These are phyloP conservation scores for Calameuta filiformis DNA, from an alignment of 2,888 invertebrate species.

Conservation along the genomic window DNA sequence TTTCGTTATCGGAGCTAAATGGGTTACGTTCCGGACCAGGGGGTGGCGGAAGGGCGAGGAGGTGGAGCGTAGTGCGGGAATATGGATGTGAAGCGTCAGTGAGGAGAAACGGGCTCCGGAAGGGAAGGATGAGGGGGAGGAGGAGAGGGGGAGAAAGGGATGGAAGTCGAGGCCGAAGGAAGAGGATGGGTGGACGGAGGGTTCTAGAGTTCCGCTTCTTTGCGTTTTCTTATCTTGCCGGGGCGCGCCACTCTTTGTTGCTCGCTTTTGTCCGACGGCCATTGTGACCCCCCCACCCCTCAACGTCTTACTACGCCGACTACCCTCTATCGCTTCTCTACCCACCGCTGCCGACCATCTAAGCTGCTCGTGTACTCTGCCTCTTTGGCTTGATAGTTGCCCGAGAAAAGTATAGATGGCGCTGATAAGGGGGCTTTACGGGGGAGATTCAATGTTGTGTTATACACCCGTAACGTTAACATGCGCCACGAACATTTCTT, in stretches of 20 bases:
- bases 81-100: too few species aligned
- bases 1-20: constrained; percentile 41
- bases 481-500: too few species aligned
- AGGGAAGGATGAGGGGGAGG: too few species aligned
- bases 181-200: not conserved
- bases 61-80: not conserved
- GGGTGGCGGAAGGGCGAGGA: constrained; percentile 9
- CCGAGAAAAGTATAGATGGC: too few species aligned
- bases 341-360: constrained; percentile 8
- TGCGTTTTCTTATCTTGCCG: constrained; percentile 37
- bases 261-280: constrained; percentile 35
- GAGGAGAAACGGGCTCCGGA: too few species aligned
- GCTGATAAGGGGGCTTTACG: too few species aligned
- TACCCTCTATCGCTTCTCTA: constrained; percentile 1
- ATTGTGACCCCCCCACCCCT: constrained; percentile 28
- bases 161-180: too few species aligned
- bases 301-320: not conserved
- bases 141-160: too few species aligned
- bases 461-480: too few species aligned
- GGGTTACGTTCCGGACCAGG: constrained; percentile 33
- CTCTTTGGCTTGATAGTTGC: constrained; percentile 9
- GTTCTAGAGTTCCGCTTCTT: constrained; percentile 34
- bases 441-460: too few species aligned
- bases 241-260: constrained; percentile 37
- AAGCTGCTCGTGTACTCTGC: not conserved